phyloP scores from a whole-genome alignment of 2,888 invertebrate genomes.

The Cephus spinipes region DNA sequence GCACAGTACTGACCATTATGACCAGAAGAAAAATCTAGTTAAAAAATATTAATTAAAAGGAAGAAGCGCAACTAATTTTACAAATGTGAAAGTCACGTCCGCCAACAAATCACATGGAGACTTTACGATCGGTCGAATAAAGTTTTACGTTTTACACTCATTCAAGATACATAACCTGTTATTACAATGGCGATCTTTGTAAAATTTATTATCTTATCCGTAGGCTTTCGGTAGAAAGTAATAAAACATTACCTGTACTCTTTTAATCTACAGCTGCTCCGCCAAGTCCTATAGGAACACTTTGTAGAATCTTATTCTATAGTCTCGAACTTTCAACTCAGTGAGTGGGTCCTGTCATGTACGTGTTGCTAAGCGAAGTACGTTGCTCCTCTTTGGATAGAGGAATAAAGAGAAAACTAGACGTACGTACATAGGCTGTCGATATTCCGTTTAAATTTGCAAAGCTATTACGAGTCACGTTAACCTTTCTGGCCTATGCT shows the following conservation, averaged over 20 bases:
- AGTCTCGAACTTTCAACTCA: neutral
- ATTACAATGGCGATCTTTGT: neutral
- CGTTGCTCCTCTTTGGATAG: neutral
- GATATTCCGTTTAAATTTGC: neutral
- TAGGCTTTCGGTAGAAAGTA: neutral
- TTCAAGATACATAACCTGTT: neutral
- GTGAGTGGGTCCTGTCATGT: neutral
- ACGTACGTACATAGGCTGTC: neutral
- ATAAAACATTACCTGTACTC: neutral
- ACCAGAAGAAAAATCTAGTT: neutral
- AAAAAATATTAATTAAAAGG: neutral
- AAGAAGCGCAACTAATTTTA: neutral
- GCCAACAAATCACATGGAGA: neutral
- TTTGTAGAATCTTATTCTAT: neutral
- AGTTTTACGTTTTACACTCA: neutral
- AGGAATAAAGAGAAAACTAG: neutral
- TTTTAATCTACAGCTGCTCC: neutral
- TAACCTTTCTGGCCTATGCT: neutral
- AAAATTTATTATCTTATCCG: neutral
- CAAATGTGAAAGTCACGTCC: neutral
- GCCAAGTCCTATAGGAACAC: neutral
- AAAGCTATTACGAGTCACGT: neutral
- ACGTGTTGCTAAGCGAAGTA: slow-evolving; percentile 4
- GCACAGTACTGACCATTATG: neutral
- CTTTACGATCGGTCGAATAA: neutral